A percentile compares a stretch with the other conserved stretches of the same genome.
Evolutionary conservation across 2,113 vertebrate genomes (phyloP).

Genomic region (Isurus oxyrinchus): DNA sequence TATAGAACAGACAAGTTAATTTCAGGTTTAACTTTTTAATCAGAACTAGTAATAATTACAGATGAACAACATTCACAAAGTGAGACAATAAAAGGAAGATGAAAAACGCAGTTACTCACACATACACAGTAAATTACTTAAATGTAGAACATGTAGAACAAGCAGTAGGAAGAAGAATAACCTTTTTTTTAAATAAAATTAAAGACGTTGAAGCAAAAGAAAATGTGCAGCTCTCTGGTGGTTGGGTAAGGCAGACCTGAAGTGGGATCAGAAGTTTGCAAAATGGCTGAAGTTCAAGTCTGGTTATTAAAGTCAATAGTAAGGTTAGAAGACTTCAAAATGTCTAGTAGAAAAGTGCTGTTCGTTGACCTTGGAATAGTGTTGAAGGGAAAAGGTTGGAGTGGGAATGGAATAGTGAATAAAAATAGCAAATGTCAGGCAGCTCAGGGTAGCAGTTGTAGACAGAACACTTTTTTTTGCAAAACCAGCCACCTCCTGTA

Average conservation of each 20-base stretch:
- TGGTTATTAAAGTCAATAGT: neutral
- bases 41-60: neutral
- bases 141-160: neutral
- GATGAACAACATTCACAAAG: neutral
- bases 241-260: neutral
- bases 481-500: neutral
- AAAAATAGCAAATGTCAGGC: neutral
- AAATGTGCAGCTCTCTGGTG: neutral
- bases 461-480: neutral
- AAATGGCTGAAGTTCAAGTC: neutral
- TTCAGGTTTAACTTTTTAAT: neutral
- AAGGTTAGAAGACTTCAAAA: neutral
- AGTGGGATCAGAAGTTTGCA: neutral
- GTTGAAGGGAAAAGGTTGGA: neutral
- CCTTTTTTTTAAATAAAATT: too few species aligned
- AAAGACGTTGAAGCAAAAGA: neutral
- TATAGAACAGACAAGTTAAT: neutral
- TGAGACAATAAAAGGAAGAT: neutral
- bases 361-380: neutral
- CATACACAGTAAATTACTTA: neutral
- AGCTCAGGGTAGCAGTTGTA: neutral
- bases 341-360: neutral
- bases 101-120: neutral
- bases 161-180: neutral
- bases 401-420: neutral